A percentile compares a stretch with the other conserved stretches of the same genome.
phyloP scores from a whole-genome alignment of 2,797 vertebrate genomes.

The Stomatorhinus walkeri region DNA sequence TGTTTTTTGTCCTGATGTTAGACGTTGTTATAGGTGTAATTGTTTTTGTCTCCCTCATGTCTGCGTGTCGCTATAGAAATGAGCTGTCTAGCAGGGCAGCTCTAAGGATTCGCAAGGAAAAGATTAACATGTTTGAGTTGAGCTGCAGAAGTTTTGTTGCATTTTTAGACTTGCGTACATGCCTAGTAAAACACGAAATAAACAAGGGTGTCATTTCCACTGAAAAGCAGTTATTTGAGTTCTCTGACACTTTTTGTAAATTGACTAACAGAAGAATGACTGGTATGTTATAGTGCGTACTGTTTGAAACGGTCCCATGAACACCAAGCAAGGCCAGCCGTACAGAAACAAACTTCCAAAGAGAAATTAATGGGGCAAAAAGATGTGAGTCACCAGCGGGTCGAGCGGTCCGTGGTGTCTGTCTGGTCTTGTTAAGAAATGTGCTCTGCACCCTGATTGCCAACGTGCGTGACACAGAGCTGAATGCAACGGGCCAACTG shows the following conservation, averaged over 20 bases:
- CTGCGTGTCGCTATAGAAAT: neutral
- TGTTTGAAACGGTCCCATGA: neutral
- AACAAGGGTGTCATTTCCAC: neutral
- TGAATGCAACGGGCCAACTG: neutral
- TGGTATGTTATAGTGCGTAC: neutral
- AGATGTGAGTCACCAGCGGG: neutral
- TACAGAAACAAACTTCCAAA: neutral
- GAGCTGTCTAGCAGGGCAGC: neutral
- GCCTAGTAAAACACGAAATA: neutral
- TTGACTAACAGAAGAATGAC: neutral
- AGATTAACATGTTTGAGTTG: neutral
- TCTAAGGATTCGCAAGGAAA: neutral
- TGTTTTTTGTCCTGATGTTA: neutral
- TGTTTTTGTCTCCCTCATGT: neutral
- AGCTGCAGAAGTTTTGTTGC: neutral
- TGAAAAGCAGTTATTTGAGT: neutral
- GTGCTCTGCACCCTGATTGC: neutral
- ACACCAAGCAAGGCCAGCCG: neutral
- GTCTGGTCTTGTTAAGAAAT: slow-evolving; percentile 5
- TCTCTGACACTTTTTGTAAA: neutral
- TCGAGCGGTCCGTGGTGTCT: neutral
- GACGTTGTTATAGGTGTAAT: neutral
- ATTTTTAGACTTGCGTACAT: neutral
- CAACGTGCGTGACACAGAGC: neutral
- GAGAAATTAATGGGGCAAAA: neutral